Conservation (phyloP, 2,113 vertebrate genomes). For the Triplophysa rosa region DNA sequence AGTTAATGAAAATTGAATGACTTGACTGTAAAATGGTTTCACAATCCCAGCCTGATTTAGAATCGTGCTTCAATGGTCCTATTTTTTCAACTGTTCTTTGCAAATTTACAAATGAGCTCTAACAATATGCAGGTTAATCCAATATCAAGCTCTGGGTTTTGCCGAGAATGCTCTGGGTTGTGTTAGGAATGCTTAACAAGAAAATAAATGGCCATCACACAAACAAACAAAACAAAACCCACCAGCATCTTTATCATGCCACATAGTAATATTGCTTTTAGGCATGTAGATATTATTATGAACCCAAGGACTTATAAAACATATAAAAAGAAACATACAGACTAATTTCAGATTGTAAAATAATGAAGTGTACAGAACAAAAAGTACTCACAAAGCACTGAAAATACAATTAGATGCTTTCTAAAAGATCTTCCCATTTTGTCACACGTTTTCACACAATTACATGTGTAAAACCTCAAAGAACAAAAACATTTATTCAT, state of each 20-base stretch:
- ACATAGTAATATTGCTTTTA: background rate
- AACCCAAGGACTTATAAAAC: too few species aligned
- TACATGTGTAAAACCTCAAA: background rate
- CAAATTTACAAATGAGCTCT: background rate
- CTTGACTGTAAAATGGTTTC: background rate
- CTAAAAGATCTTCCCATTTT: too few species aligned
- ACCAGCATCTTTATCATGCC: background rate
- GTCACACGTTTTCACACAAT: too few species aligned
- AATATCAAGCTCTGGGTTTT: background rate
- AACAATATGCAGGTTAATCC: background rate
- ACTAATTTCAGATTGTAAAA: too few species aligned
- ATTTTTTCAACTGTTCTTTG: constrained; percentile 5
- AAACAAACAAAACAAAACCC: background rate
- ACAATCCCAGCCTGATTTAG: background rate
- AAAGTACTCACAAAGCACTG: too few species aligned
- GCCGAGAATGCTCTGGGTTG: background rate
- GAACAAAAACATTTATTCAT: background rate
- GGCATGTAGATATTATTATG: too few species aligned
- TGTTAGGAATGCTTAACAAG: background rate
- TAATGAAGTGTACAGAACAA: too few species aligned
- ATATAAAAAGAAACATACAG: too few species aligned
- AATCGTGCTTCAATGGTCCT: background rate
- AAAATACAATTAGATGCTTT: too few species aligned
- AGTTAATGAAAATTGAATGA: constrained; percentile 8
- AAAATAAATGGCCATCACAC: background rate